phyloP scores from a whole-genome alignment of 2,113 vertebrate species.

The Phodopus roborovskii region DNA sequence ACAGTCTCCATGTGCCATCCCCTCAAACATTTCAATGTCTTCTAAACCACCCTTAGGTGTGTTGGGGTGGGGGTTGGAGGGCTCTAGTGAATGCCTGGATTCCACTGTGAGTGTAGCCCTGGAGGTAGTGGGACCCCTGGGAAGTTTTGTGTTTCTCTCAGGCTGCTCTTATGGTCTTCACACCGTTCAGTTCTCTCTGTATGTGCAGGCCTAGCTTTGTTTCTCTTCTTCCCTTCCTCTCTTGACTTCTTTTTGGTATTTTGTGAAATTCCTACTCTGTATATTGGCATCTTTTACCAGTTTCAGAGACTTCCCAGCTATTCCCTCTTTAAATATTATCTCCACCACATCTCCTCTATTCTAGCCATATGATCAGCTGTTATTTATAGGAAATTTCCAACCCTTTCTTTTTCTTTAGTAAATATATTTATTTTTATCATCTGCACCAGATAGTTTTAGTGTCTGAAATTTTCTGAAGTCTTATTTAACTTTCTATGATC shows the following conservation, averaged over 20 bases:
- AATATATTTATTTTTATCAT: neutral
- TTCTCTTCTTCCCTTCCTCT: neutral
- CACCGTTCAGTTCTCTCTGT: neutral
- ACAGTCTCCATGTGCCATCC: no score
- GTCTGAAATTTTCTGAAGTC: neutral
- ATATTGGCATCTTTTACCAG: neutral
- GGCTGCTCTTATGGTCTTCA: neutral
- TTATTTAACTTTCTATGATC: neutral
- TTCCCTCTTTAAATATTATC: conserved; percentile 14
- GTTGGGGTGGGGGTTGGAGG: neutral
- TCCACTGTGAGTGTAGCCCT: neutral
- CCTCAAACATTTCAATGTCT: neutral
- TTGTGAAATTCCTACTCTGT: neutral
- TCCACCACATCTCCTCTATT: neutral
- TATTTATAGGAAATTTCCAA: neutral
- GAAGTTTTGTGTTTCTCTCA: neutral
- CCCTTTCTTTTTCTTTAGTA: neutral
- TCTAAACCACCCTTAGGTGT: neutral
- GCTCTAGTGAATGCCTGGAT: neutral
- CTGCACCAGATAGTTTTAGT: neutral
- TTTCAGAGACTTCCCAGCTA: neutral
- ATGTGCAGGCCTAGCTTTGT: neutral
- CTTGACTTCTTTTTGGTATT: neutral
- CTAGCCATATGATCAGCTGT: neutral
- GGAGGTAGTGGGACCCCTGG: neutral